A percentile compares a stretch with the other conserved stretches of the same genome.
Conservation (phyloP, 2,113 vertebrate genomes). For the Zosterops pallidus region DNA sequence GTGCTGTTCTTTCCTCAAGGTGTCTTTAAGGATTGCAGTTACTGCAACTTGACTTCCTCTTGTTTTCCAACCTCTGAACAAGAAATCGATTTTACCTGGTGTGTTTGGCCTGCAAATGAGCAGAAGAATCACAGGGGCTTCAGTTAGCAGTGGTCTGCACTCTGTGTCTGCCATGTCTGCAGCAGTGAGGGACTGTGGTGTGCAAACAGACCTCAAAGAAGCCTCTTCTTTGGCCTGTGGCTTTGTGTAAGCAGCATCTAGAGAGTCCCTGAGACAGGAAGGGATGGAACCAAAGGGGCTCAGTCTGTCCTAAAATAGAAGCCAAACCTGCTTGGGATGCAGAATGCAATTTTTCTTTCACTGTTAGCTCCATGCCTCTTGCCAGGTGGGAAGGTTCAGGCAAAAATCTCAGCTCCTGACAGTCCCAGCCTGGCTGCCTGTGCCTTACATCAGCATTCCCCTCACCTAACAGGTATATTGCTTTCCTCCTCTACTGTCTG, state of each 20-base stretch:
- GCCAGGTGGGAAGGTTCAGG: neutral
- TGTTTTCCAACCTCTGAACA: neutral
- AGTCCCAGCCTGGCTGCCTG: neutral
- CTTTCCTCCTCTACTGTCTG: conserved; percentile 46
- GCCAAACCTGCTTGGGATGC: neutral
- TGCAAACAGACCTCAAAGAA: neutral
- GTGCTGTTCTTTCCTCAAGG: neutral
- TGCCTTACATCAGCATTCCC: conserved; percentile 49
- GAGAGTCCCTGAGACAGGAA: neutral
- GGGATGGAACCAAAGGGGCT: neutral
- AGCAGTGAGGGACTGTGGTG: neutral
- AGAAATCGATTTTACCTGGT: neutral
- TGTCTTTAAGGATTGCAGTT: neutral
- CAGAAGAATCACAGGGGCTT: neutral
- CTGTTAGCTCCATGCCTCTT: neutral
- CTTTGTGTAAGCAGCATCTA: neutral
- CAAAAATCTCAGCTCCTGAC: neutral
- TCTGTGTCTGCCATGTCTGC: neutral
- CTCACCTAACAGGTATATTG: conserved; percentile 47
- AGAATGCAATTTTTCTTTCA: conserved; percentile 14
- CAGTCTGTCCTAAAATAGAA: neutral
- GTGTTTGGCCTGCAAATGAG: neutral
- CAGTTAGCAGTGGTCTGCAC: neutral
- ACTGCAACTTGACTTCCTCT: neutral
- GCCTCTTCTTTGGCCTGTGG: neutral